Evolutionary conservation across 2,113 vertebrate genomes (phyloP).

Genomic region (Gracilinanus agilis): DNA sequence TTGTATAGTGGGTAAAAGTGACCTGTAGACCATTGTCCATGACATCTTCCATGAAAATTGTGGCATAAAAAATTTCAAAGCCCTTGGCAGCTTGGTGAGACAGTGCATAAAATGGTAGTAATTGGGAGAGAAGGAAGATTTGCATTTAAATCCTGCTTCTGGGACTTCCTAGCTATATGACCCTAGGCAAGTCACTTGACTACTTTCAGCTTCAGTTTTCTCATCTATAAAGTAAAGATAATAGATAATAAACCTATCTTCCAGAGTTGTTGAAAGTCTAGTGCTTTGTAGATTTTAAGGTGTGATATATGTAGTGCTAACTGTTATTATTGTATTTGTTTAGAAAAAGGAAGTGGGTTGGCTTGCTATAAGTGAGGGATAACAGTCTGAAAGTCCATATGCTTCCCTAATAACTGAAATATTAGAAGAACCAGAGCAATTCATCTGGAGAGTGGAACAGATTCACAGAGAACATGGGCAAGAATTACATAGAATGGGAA

Average conservation of each 20-base stretch:
- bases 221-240: neutral
- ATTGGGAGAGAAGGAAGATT: neutral
- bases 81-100: neutral
- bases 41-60: neutral
- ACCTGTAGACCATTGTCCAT: neutral
- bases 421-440: neutral
- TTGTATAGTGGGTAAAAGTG: neutral
- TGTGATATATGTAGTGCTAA: neutral
- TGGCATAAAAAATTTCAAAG: neutral
- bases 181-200: neutral
- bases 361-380: neutral
- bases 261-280: neutral
- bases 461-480: neutral
- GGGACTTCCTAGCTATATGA: neutral
- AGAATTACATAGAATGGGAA: neutral
- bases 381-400: neutral
- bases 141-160: neutral
- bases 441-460: neutral
- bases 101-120: neutral
- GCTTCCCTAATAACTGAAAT: neutral
- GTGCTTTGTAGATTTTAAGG: neutral
- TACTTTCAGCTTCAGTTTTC: neutral
- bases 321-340: neutral
- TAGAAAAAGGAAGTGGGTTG: neutral
- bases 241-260: neutral